These are phyloP conservation scores for Scalopus aquaticus DNA, from an alignment of 2,113 vertebrate species.

Conservation along the genomic window DNA sequence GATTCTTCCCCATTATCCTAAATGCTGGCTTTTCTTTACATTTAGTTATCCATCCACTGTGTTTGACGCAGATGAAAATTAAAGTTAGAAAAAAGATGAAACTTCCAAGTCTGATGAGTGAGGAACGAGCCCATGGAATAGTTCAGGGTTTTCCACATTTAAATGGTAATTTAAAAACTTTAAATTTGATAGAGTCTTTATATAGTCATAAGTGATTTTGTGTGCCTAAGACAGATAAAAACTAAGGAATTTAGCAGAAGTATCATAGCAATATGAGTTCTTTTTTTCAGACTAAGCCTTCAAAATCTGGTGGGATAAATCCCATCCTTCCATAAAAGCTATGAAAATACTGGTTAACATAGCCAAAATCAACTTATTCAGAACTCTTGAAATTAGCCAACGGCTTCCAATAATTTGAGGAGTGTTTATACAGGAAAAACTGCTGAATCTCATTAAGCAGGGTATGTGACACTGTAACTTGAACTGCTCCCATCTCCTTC, in stretches of 20 bases:
- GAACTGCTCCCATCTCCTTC: conserved; percentile 27
- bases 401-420: conserved; percentile 12
- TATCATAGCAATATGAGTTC: neutral
- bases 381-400: conserved; percentile 45
- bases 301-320: neutral
- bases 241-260: neutral
- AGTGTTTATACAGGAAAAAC: conserved; percentile 62
- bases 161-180: neutral
- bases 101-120: no score
- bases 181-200: conserved; percentile 9
- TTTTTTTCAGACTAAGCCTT: conserved; percentile 21
- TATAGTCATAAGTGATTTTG: neutral
- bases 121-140: neutral
- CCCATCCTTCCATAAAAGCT: neutral
- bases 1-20: neutral
- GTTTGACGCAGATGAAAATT: neutral
- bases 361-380: conserved; percentile 51
- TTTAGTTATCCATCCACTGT: neutral
- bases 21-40: neutral
- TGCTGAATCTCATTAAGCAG: conserved; percentile 56
- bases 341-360: conserved; percentile 43
- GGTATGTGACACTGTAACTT: conserved; percentile 51
- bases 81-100: neutral
- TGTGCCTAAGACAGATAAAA: neutral
- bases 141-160: neutral